These are phyloP conservation scores for Coleophora flavipennella DNA, from an alignment of 2,888 invertebrate genomes.

Conservation along the genomic window DNA sequence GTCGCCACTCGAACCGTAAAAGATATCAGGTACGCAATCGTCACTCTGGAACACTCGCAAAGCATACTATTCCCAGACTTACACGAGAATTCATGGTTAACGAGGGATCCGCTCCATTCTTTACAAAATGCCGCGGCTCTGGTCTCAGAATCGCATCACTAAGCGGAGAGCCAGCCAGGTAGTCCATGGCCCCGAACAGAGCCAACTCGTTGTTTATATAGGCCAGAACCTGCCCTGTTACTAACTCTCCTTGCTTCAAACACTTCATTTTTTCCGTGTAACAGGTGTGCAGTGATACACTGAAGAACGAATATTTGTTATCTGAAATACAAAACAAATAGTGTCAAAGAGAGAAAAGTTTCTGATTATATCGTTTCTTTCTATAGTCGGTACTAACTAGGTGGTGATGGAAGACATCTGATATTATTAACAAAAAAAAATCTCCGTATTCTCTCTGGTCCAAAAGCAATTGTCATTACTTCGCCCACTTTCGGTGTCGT, in stretches of 20 bases:
- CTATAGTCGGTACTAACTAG: slow-evolving; percentile 36
- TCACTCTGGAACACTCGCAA: too few relatives aligned
- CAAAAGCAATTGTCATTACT: slow-evolving; percentile 44
- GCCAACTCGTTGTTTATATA: slow-evolving; percentile 65
- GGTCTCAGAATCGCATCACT: slow-evolving; percentile 74
- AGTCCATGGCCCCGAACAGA: slow-evolving; percentile 75
- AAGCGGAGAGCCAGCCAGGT: slow-evolving; percentile 73
- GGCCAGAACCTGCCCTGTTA: slow-evolving; percentile 36
- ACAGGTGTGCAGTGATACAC: slow-evolving; percentile 44
- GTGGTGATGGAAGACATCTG: slow-evolving; percentile 39
- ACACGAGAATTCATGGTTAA: too few relatives aligned
- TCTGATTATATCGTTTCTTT: too few relatives aligned
- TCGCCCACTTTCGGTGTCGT: slow-evolving; percentile 49
- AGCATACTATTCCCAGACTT: too few relatives aligned
- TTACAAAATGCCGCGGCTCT: slow-evolving; percentile 48
- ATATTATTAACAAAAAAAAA: slow-evolving; percentile 58
- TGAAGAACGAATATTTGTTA: slow-evolving; percentile 44
- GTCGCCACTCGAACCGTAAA: too few relatives aligned
- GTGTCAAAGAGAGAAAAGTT: not conserved
- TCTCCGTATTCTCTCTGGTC: slow-evolving; percentile 34
- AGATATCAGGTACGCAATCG: too few relatives aligned
- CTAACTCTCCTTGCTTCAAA: slow-evolving; percentile 39
- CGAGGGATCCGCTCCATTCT: not conserved
- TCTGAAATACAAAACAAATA: slow-evolving; percentile 31
- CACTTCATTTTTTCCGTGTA: slow-evolving; percentile 44